Evolutionary conservation across 2,888 invertebrate genomes (phyloP).

Genomic region (Gnatocerus cornutus): DNA sequence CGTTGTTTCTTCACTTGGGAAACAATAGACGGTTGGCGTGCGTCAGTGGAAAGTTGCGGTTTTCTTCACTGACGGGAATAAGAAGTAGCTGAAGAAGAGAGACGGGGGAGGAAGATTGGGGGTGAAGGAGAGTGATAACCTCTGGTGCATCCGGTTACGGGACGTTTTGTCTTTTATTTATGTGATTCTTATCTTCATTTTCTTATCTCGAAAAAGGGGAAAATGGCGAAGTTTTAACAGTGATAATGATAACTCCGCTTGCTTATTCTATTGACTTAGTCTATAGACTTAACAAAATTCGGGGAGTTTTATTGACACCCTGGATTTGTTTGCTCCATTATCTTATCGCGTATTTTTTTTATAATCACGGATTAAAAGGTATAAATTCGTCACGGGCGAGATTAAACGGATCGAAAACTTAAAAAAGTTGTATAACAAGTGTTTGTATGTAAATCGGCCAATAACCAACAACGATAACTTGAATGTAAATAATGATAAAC

Average conservation of each 20-base stretch:
- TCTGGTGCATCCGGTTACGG: neutral
- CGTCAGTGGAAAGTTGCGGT: slow-evolving; percentile 37
- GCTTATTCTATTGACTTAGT: too few relatives aligned
- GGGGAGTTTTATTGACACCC: too few relatives aligned
- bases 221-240: too few relatives aligned
- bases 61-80: slow-evolving; percentile 7
- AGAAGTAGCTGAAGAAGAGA: neutral
- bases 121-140: slow-evolving; percentile 1
- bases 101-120: neutral
- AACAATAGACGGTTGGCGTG: slow-evolving; percentile 20
- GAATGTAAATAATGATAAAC: neutral
- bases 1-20: neutral
- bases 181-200: too few relatives aligned
- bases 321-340: too few relatives aligned
- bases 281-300: too few relatives aligned
- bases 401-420: neutral
- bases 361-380: too few relatives aligned
- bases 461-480: neutral
- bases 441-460: neutral
- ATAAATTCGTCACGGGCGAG: too few relatives aligned
- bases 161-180: too few relatives aligned
- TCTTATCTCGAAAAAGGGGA: too few relatives aligned
- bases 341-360: too few relatives aligned
- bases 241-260: too few relatives aligned
- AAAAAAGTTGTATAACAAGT: neutral